Evolutionary conservation across 2,797 vertebrate species (phyloP), one percentile per base, ranked within the genome.

Genomic region (Enteromius afrohamiltoni): DNA sequence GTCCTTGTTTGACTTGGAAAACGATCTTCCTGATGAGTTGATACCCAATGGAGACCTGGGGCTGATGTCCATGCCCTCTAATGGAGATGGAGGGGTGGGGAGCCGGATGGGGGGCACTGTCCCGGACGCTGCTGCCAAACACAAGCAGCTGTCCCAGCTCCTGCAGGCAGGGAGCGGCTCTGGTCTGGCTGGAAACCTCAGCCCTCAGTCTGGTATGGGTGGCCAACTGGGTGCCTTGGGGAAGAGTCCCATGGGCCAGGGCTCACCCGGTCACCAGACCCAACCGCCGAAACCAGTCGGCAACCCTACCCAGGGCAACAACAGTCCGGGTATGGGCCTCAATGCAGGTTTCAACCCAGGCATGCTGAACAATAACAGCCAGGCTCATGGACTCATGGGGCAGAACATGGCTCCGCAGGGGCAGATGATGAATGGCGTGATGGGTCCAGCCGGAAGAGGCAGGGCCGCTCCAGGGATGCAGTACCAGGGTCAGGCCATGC

Each of bases 101-200:
- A 96, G 93, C 93, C 96, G 93, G 89, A 88, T 93, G 49, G 92
- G 92, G 58, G 90, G 85, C 84, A 91, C 95, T 13, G 94, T 96
- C 88, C 95, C 95, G 37, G 98, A 99, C 90, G 98, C 97, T 29
- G 97, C 97, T 47, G 96, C 97, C 85, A 99, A 99, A 92, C 98
- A 99, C 93, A 99, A 98, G 92, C 97, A 98, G 87, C 96, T 99
- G 81, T 98, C 98, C 0, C 97, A 99, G 91, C 97, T 99, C 73
- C 95, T 99, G 53, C 95, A 97, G 75, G 95, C 96, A 19, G 94
- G 96, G 87, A 95, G 94, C 6, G 90, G 95, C 88, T 92, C 97
- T 80, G 92, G 92, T 88, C 92, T 98, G 79, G 90, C 92, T 37
- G 86, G 90, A 11, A 96, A 95, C 62, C 94, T 97, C 87, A 96